A percentile compares a stretch with the other conserved stretches of the same genome.
Evolutionary conservation across 2,113 vertebrate genomes (phyloP).

Genomic region (Bufo gargarizans): DNA sequence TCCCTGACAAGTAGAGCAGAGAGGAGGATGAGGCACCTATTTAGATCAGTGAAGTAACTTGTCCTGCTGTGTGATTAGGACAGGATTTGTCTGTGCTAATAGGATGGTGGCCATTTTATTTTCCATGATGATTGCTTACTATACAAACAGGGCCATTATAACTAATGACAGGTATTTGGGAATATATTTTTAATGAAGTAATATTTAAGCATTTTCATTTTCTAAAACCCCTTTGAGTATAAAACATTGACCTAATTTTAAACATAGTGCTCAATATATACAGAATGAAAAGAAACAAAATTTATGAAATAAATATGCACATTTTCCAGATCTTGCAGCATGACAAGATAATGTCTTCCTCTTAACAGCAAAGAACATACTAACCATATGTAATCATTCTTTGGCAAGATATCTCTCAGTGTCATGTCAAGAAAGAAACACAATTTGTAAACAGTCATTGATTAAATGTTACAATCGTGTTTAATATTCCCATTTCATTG

Average conservation of each 20-base stretch:
- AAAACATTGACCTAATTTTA: background rate
- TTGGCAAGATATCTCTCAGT: slow-evolving; percentile 49
- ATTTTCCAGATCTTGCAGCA: background rate
- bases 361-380: background rate
- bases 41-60: too few relatives aligned
- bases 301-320: background rate
- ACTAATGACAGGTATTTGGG: too few relatives aligned
- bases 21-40: too few relatives aligned
- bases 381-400: background rate
- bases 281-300: background rate
- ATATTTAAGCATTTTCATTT: too few relatives aligned
- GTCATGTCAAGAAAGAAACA: slow-evolving; percentile 10
- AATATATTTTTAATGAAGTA: too few relatives aligned
- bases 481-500: too few relatives aligned
- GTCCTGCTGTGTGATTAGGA: too few relatives aligned
- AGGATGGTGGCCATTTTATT: too few relatives aligned
- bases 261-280: background rate
- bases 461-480: background rate
- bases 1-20: too few relatives aligned
- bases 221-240: background rate
- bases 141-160: too few relatives aligned
- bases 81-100: too few relatives aligned
- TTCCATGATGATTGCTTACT: too few relatives aligned
- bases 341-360: background rate
- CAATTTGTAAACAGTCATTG: slow-evolving; percentile 45